Conservation (phyloP, 2,888 invertebrate species). For the Eulithis prunata region DNA sequence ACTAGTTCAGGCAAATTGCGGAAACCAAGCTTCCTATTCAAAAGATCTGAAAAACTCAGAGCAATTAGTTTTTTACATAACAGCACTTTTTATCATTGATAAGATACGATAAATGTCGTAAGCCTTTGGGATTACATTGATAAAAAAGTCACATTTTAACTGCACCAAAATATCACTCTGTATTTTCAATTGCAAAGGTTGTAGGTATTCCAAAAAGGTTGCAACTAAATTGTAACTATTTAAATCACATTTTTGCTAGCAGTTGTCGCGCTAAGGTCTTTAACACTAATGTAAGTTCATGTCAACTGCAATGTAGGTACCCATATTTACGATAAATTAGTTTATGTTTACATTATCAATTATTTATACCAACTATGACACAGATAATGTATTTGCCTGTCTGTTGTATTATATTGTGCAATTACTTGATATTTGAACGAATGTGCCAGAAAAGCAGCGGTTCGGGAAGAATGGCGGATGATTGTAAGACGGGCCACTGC, state of each 20-base stretch:
- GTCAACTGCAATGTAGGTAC: slow-evolving; percentile 19
- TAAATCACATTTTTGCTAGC: slow-evolving; percentile 1
- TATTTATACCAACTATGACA: slow-evolving; percentile 11
- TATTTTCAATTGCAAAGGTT: not conserved
- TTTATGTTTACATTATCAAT: slow-evolving; percentile 20
- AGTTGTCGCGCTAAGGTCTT: slow-evolving; percentile 5
- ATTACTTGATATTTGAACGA: slow-evolving; percentile 7
- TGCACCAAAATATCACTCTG: not conserved
- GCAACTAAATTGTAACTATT: not conserved
- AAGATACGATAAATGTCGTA: slow-evolving; percentile 4
- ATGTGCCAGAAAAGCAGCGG: too few species aligned
- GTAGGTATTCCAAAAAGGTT: not conserved
- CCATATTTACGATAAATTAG: slow-evolving; percentile 24
- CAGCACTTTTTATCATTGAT: slow-evolving; percentile 26
- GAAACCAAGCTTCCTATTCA: slow-evolving; percentile 19
- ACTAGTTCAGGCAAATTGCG: slow-evolving; percentile 2
- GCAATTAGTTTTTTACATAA: slow-evolving; percentile 22
- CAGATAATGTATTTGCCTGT: slow-evolving; percentile 16
- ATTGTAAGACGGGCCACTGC: too few species aligned
- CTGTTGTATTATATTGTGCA: slow-evolving; percentile 8
- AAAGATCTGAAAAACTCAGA: slow-evolving; percentile 18
- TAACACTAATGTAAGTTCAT: slow-evolving; percentile 17
- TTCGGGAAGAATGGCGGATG: too few species aligned
- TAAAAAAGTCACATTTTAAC: slow-evolving; percentile 14
- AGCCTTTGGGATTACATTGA: slow-evolving; percentile 7